Base-by-base conservation (phyloP, 1,140 invertebrate species). In the Cardiocondyla obscurior region DNA sequence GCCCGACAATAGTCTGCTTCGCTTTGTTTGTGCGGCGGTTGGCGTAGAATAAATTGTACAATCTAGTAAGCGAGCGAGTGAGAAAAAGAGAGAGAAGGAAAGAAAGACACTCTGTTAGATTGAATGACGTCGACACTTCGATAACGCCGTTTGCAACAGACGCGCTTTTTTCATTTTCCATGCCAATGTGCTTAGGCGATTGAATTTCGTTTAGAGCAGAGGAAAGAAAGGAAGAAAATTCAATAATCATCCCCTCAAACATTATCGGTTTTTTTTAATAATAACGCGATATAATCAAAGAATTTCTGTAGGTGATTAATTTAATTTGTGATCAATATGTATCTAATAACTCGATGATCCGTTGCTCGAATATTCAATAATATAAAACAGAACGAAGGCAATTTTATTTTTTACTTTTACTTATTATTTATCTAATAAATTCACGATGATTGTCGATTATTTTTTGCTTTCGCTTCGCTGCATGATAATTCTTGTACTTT, bases 21-120 rank as follows among this genome's bases (percentile, higher is more conserved):
- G 57, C 19, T 69, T 81, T 73, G 82, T 84, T 81, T 81, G 58
- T 30, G 19, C 19, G 42, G 22, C 28, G 22, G 33, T 39, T 64
- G 64, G 58, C 44, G 36, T 64, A 55, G 51, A 69, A 57, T 67
- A 86, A 86, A 87, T 87, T 83, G 72, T 86, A 86, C 72, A 83
- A 73, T 86, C 25, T 79, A 36, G 14, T 10, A 16, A 25, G 51
- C 55, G 44, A 60, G 16, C 39, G 72, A 22, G 28, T 58, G 28
- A 64, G 58, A 60, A 36, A 16, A 12, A 46, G 46, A 64, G 42
- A 74, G 19, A 22, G 57, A 64, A 44, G 30, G 53, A 16, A 10
- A 46, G 33, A 64, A 30, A 73, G 14, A 57, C 49, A 76, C 19
- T 58, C 19, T 49, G 33, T 69, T 84, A 69, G 64, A 82, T 82